Percentiles rank a stretch among this genome's conserved stretches.
Conservation (phyloP, 2,888 invertebrate genomes). For the Peribatodes rhomboidaria region DNA sequence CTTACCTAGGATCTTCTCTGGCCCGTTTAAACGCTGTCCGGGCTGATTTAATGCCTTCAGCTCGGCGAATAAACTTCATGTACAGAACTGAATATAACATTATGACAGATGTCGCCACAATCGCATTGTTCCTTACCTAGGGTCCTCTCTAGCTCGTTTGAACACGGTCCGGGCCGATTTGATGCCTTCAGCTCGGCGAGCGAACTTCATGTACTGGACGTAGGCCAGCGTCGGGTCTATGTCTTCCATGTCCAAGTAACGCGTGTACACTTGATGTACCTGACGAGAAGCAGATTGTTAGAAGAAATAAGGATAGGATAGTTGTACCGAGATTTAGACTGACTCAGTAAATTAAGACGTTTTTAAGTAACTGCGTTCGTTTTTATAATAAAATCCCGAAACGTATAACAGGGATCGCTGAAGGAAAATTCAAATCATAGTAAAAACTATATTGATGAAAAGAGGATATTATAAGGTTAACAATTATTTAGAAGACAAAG, state of each 20-base stretch:
- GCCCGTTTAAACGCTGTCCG: constrained; percentile 97
- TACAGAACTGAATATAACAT: too few relatives aligned
- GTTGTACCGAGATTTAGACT: too few relatives aligned
- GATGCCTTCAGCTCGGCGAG: constrained; percentile 98
- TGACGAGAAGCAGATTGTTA: constrained; percentile 37
- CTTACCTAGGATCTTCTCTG: constrained; percentile 92
- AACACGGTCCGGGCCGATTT: constrained; percentile 98
- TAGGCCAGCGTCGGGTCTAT: constrained; percentile 99
- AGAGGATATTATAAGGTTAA: too few relatives aligned
- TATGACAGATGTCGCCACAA: too few relatives aligned
- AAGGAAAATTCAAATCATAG: too few relatives aligned
- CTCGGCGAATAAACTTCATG: constrained; percentile 99
- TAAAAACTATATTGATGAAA: too few relatives aligned
- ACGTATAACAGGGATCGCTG: too few relatives aligned
- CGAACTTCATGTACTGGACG: constrained; percentile 99
- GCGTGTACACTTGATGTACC: constrained; percentile 96
- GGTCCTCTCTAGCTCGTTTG: constrained; percentile 97
- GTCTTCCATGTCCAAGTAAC: constrained; percentile 94
- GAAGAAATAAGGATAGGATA: neutral
- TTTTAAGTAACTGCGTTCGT: too few relatives aligned
- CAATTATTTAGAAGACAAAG: too few relatives aligned
- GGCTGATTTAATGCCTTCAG: constrained; percentile 99
- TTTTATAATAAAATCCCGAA: too few relatives aligned
- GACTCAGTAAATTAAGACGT: too few relatives aligned
- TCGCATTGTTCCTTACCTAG: constrained; percentile 76